Evolutionary conservation across 2,888 invertebrate genomes (phyloP), one percentile per base, ranked within the genome.

Genomic region (Omphaloscelis lunosa): DNA sequence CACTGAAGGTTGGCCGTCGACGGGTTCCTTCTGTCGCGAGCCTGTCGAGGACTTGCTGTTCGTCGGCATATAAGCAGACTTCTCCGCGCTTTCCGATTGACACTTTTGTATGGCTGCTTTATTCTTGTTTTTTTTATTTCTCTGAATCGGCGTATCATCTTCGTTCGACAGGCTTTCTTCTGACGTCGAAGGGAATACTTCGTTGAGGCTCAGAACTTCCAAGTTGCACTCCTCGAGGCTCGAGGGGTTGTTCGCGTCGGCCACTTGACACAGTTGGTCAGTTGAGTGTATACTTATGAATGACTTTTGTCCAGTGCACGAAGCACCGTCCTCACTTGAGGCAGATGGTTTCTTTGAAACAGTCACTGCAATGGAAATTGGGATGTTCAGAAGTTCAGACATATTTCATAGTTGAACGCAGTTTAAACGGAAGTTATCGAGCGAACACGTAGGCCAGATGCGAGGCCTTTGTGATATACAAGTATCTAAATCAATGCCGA

Each of bases 201-300:
- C 95, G 90, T 96, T 96, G 6, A 95, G 91, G 77, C 95, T 96
- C 41, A 96, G 89, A 12, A 96, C 95, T 91, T 96, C 96, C 20
- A 96, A 91, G 89, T 96, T 96, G 85, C 96, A 96, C 86, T 95
- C 95, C 27, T 95, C 96, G 20, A 94, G 90, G 83, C 92, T 93
- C 23, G 90, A 82, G 5, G 91, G 82, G 76, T 92, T 94, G 58
- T 93, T 92, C 17, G 88, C 86, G 70, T 94, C 94, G 7, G 92
- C 90, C 76, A 95, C 90, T 92, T 95, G 95, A 88, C 95, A 95
- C 77, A 95, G 90, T n/a, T 95, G 95, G 87, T 96, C 96, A 53
- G 96, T 96, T 41, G 96, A 96, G 80, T 96, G 96, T 89, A 96
- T 96, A 89, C 96, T 96, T 86, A 96, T 96, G 86, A 96, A 96